Percentiles rank a stretch among this genome's conserved stretches.
Conservation (phyloP, 2,797 vertebrate species). For the Microcaecilia unicolor region DNA sequence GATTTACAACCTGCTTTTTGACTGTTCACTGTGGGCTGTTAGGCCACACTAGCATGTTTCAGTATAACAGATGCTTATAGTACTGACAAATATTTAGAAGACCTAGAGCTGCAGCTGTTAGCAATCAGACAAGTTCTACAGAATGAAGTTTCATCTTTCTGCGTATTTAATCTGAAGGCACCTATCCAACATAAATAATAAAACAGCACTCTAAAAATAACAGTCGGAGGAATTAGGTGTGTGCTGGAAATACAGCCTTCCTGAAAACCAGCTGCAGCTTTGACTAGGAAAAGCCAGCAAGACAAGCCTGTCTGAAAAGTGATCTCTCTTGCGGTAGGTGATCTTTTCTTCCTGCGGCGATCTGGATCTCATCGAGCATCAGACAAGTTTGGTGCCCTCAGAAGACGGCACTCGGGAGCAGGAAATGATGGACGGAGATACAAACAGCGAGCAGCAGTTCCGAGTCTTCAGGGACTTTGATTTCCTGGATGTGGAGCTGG, state of each 20-base stretch:
- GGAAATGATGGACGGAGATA: conserved; percentile 91
- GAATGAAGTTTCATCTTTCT: conserved; percentile 43
- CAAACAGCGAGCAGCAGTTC: conserved; percentile 95
- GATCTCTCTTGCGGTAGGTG: conserved; percentile 61
- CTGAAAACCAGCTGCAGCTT: conserved; percentile 33
- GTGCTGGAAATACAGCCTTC: conserved; percentile 52
- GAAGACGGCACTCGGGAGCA: conserved; percentile 83
- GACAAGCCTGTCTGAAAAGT: conserved; percentile 35
- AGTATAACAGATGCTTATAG: conserved; percentile 4
- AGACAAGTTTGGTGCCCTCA: conserved; percentile 87
- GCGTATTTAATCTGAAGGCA: conserved; percentile 57
- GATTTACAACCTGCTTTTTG: too few species aligned
- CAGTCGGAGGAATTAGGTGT: conserved; percentile 65
- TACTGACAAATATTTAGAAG: conserved; percentile 30
- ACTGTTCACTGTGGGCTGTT: not conserved
- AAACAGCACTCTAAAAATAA: conserved; percentile 66
- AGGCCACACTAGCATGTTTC: not conserved
- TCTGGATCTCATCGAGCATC: conserved; percentile 91
- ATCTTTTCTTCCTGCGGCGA: conserved; percentile 98
- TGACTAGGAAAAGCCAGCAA: conserved; percentile 26
- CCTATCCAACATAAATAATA: conserved; percentile 72
- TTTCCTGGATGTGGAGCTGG: conserved; percentile 95
- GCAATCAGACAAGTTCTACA: conserved; percentile 34
- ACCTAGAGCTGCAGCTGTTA: conserved; percentile 29
- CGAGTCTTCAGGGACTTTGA: conserved; percentile 96